A percentile compares a stretch with the other conserved stretches of the same genome.
These are phyloP conservation scores for Caenorhabditis angaria DNA, from an alignment of 2,888 invertebrate species.

Conservation along the genomic window DNA sequence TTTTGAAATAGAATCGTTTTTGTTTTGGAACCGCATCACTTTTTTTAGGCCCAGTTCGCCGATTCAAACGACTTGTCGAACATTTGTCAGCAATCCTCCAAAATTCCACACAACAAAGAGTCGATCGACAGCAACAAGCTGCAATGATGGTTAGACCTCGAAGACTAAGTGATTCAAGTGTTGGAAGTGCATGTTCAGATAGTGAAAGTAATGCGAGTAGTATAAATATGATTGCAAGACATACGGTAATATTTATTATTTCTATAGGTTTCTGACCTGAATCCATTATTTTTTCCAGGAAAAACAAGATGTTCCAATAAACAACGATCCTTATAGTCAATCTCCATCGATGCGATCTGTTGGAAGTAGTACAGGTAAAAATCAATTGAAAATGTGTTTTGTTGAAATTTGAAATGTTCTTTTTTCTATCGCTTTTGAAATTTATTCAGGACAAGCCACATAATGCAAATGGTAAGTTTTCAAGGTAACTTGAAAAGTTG, in stretches of 20 bases:
- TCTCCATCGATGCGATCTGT: slow-evolving; percentile 52
- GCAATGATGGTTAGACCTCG: slow-evolving; percentile 68
- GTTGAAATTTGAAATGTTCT: slow-evolving; percentile 12
- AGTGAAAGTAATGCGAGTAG: slow-evolving; percentile 53
- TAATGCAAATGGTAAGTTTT: slow-evolving; percentile 9
- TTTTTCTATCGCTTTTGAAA: slow-evolving; percentile 34
- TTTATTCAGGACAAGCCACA: slow-evolving; percentile 34
- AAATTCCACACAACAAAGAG: slow-evolving; percentile 55
- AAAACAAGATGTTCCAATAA: slow-evolving; percentile 21
- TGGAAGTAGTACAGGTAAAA: slow-evolving; percentile 48
- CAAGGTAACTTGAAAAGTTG: slow-evolving; percentile 21
- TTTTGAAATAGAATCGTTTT: too few species aligned
- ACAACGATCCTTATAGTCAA: slow-evolving; percentile 37
- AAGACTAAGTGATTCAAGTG: slow-evolving; percentile 69
- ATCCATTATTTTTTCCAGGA: slow-evolving; percentile 22
- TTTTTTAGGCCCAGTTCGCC: slow-evolving; percentile 57
- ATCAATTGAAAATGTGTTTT: slow-evolving; percentile 7
- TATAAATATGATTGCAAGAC: slow-evolving; percentile 35
- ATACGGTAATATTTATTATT: slow-evolving; percentile 7
- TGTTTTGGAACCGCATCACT: too few species aligned
- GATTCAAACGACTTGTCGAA: slow-evolving; percentile 71
- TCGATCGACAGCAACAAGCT: slow-evolving; percentile 54
- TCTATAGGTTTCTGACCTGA: not conserved
- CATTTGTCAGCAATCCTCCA: slow-evolving; percentile 71
- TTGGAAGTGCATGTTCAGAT: slow-evolving; percentile 63